phyloP scores from a whole-genome alignment of 30 jellyfish, hydroid and myxozoan genomes.

The Aurelia sp. region DNA sequence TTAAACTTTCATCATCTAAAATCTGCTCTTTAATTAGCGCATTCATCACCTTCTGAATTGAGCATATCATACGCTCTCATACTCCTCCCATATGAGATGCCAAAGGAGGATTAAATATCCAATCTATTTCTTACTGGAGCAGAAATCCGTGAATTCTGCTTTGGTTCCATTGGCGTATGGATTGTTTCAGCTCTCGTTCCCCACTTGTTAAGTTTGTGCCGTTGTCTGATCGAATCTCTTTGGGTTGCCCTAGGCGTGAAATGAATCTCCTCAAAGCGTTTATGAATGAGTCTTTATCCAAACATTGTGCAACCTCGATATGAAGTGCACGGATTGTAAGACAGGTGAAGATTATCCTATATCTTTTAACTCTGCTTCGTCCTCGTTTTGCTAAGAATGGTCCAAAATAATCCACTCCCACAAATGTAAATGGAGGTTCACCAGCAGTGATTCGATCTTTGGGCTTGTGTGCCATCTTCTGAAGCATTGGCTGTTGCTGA shows the following conservation, averaged over 20 bases:
- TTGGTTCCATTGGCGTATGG: slow-evolving; percentile 55
- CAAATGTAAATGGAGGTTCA: slow-evolving; percentile 65
- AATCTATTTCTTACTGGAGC: slow-evolving; percentile 22
- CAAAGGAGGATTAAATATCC: slow-evolving; percentile 74
- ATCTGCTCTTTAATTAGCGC: slow-evolving; percentile 35
- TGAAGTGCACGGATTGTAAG: slow-evolving; percentile 63
- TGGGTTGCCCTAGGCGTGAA: slow-evolving; percentile 62
- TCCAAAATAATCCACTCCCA: slow-evolving; percentile 73
- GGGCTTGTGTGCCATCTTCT: slow-evolving; percentile 77
- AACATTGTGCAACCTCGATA: slow-evolving; percentile 45
- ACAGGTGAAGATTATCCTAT: slow-evolving; percentile 69
- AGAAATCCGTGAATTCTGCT: slow-evolving; percentile 19
- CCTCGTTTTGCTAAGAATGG: slow-evolving; percentile 70
- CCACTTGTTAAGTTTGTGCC: slow-evolving; percentile 56
- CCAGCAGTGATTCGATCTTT: slow-evolving; percentile 62
- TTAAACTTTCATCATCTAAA: slow-evolving; percentile 60
- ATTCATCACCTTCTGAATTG: slow-evolving; percentile 33
- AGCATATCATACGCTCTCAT: slow-evolving; percentile 68
- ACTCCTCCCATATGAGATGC: slow-evolving; percentile 78
- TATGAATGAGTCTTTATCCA: slow-evolving; percentile 69
- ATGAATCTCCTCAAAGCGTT: slow-evolving; percentile 50
- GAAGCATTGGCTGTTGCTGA: neutral
- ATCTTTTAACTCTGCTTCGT: slow-evolving; percentile 46
- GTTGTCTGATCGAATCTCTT: slow-evolving; percentile 24
- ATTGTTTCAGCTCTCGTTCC: slow-evolving; percentile 29